Evolutionary conservation across 2,113 vertebrate genomes (phyloP), one percentile per base, ranked within the genome.

Genomic region (Alethe castanea): DNA sequence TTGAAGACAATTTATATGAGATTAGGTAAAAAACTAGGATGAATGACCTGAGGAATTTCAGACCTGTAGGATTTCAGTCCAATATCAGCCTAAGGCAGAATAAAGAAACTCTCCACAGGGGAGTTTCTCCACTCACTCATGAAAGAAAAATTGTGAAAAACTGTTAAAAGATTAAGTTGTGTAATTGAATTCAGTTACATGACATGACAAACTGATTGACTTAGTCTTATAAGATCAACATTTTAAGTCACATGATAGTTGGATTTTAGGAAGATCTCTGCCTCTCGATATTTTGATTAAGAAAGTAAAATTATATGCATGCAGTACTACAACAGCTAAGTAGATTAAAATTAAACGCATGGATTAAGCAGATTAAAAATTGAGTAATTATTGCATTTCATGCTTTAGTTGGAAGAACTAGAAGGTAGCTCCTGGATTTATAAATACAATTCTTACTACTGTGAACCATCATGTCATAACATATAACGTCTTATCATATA

Each of bases 321-420:
- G 25, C 7, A 16, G 14, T 59, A 13, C 36, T 92, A 62, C 50
- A 88, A 72, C 14, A 48, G 33, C 66, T 96, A 94, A 95, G 64
- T 35, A 70, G 94, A 94, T 97, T 93, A 90, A 90, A 85, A 78
- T 80, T 85, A 91, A 88, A 73, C 0, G 28, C 85, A 56, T 48
- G 81, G 92, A 96, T 96, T 95, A 96, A 94, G 42, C 73, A 93
- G 92, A 90, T 93, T 93, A 77, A 95, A 94, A 91, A 57, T 54
- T 57, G 67, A 77, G 71, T 66, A 65, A 92, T 88, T 90, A 80
- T 35, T 73, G 11, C 54, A 88, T 73, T 60, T 94, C 64, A 66
- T 36, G 42, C 35, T 88, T 31, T 14, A 66, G 65, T 3, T 42
- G 66, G 81, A 72, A 77, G 64, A 88, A 42, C 12, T 35, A 47